phyloP scores from a whole-genome alignment of 1,140 invertebrate genomes.

The Drosophila repletoides region DNA sequence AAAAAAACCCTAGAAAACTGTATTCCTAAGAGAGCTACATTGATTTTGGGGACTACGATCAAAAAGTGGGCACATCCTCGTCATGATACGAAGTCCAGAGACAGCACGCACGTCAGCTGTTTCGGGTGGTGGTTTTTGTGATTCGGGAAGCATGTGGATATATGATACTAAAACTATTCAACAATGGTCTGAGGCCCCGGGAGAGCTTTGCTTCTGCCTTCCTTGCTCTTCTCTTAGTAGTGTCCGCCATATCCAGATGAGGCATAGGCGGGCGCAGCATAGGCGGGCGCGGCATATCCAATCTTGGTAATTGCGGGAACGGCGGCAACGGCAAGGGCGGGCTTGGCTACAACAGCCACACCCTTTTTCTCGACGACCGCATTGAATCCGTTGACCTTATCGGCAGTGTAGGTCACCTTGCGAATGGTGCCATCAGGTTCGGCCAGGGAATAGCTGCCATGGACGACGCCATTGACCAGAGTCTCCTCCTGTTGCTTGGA shows the following conservation, averaged over 20 bases:
- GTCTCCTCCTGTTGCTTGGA: slow-evolving; percentile 86
- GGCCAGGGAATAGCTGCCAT: slow-evolving; percentile 86
- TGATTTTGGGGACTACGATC: no score
- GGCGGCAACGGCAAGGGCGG: slow-evolving; percentile 82
- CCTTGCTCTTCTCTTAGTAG: slow-evolving; percentile 46
- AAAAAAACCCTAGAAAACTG: slow-evolving; percentile 55
- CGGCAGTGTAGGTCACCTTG: slow-evolving; percentile 85
- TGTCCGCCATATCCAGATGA: slow-evolving; percentile 44
- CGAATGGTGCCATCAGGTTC: slow-evolving; percentile 87
- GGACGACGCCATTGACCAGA: slow-evolving; percentile 85
- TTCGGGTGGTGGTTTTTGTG: slow-evolving; percentile 25
- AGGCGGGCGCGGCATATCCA: neutral
- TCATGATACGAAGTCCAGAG: neutral
- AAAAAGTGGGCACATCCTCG: no score
- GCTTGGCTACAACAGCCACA: slow-evolving; percentile 64
- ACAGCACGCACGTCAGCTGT: slow-evolving; percentile 57
- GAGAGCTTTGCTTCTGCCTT: no score
- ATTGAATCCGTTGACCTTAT: slow-evolving; percentile 85
- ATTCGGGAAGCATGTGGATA: neutral
- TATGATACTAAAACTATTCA: slow-evolving; percentile 59
- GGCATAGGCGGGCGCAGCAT: slow-evolving; percentile 33
- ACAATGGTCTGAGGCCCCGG: slow-evolving; percentile 50
- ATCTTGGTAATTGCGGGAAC: slow-evolving; percentile 64
- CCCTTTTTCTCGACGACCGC: slow-evolving; percentile 85
- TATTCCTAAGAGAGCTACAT: slow-evolving; percentile 42